These are phyloP conservation scores for Cuculus canorus DNA, from an alignment of 2,797 vertebrate genomes.

Conservation along the genomic window DNA sequence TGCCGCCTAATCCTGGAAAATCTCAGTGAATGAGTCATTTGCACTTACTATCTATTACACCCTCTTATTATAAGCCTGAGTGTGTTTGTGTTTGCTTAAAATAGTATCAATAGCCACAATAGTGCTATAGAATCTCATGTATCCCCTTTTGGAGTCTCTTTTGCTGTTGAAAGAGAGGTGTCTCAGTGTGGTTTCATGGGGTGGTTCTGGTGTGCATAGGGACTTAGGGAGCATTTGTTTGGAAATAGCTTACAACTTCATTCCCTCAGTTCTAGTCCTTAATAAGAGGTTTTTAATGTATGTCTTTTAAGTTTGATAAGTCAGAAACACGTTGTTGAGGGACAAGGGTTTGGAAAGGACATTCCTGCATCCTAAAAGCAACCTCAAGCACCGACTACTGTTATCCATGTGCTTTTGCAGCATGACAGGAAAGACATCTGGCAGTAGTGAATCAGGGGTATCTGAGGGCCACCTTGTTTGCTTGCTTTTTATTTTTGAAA, in stretches of 20 bases:
- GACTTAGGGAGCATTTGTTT: neutral
- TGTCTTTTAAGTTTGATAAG: neutral
- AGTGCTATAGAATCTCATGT: neutral
- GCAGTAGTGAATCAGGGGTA: neutral
- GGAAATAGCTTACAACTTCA: neutral
- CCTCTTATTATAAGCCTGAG: slow-evolving; percentile 3
- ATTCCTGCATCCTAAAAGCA: neutral
- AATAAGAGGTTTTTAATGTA: neutral
- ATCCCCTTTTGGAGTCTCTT: neutral
- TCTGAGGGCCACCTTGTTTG: neutral
- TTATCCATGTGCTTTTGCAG: neutral
- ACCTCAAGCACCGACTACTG: neutral
- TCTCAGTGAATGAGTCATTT: slow-evolving; percentile 54
- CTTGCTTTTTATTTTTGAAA: neutral
- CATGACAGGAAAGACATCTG: neutral
- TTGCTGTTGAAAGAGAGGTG: neutral
- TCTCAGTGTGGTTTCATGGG: neutral
- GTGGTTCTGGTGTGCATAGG: neutral
- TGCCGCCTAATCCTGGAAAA: slow-evolving; percentile 60
- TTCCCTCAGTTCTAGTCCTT: neutral
- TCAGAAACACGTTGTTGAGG: neutral
- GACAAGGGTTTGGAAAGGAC: neutral
- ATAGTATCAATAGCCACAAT: neutral
- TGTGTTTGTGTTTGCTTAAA: slow-evolving; percentile 30
- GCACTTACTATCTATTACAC: slow-evolving; percentile 47